These are phyloP conservation scores for Euwallacea fornicatus DNA, from an alignment of 1,140 invertebrate genomes.

Conservation along the genomic window DNA sequence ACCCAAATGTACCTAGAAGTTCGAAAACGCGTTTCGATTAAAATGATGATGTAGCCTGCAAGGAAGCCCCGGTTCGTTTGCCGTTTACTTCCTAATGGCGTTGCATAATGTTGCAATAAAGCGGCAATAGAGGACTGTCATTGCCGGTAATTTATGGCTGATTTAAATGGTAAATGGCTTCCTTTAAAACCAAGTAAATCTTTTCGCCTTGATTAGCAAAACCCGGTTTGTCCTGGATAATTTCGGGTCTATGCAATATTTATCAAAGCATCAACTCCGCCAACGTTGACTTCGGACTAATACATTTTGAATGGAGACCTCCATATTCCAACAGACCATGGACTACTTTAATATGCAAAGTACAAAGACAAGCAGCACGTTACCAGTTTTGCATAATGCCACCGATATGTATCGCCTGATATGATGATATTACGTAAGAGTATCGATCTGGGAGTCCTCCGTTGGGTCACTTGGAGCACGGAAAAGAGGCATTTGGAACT, in stretches of 20 bases:
- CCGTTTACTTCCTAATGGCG: slow-evolving; percentile 19
- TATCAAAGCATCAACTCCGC: slow-evolving; percentile 1
- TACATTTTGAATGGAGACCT: slow-evolving; percentile 17
- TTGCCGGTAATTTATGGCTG: slow-evolving; percentile 13
- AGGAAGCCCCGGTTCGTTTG: slow-evolving; percentile 7
- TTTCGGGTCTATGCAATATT: neutral
- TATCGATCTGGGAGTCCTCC: too few species aligned
- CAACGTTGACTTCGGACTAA: slow-evolving; percentile 1
- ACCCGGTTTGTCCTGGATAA: neutral
- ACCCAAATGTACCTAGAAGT: neutral
- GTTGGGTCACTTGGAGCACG: too few species aligned
- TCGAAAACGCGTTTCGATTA: slow-evolving; percentile 4
- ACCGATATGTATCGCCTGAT: slow-evolving; percentile 15
- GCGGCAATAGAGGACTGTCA: slow-evolving; percentile 10
- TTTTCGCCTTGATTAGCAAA: neutral
- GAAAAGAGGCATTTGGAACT: too few species aligned
- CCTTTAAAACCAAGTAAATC: slow-evolving; percentile 15
- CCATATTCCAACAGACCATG: slow-evolving; percentile 1
- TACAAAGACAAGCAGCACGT: slow-evolving; percentile 24
- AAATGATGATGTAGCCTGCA: slow-evolving; percentile 7
- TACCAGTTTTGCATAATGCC: slow-evolving; percentile 17
- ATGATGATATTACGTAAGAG: neutral
- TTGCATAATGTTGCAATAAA: slow-evolving; percentile 22
- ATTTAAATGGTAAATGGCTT: slow-evolving; percentile 17
- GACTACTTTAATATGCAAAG: slow-evolving; percentile 21